Evolutionary conservation across 2,797 vertebrate genomes (phyloP).

Genomic region (Schizopygopsis malacanthus): DNA sequence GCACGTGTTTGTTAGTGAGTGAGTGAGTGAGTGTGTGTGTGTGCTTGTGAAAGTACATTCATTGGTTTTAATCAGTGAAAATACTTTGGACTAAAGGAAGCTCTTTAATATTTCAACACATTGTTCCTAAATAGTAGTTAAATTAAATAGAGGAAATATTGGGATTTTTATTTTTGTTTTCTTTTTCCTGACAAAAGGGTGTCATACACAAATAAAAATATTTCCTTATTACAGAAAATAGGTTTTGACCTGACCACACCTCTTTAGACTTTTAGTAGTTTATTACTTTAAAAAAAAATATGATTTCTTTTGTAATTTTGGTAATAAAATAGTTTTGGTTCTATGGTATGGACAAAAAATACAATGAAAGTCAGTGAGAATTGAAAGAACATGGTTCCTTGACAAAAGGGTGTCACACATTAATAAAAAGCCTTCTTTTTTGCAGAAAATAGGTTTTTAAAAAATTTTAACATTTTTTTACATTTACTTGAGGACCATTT

Average conservation of each 20-base stretch:
- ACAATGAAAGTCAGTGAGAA: neutral
- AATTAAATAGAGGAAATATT: neutral
- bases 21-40: conserved; percentile 44
- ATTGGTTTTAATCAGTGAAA: conserved; percentile 67
- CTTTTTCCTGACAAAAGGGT: neutral
- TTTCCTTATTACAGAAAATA: neutral
- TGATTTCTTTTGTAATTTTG: neutral
- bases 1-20: conserved; percentile 40
- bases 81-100: conserved; percentile 1
- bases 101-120: conserved; percentile 17
- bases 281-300: neutral
- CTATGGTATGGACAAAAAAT: neutral
- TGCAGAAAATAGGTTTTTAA: neutral
- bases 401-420: conserved; percentile 7
- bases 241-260: neutral
- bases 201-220: neutral
- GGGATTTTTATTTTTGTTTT: neutral
- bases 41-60: conserved; percentile 54
- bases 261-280: too few relatives aligned
- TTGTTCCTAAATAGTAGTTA: neutral
- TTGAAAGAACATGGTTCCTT: neutral
- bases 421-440: neutral
- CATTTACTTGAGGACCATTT: neutral
- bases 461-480: neutral
- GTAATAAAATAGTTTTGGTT: neutral